Percentiles rank a stretch among this genome's conserved stretches.
These are phyloP conservation scores for Dynastes grantii DNA, from an alignment of 2,888 invertebrate species.

Conservation along the genomic window DNA sequence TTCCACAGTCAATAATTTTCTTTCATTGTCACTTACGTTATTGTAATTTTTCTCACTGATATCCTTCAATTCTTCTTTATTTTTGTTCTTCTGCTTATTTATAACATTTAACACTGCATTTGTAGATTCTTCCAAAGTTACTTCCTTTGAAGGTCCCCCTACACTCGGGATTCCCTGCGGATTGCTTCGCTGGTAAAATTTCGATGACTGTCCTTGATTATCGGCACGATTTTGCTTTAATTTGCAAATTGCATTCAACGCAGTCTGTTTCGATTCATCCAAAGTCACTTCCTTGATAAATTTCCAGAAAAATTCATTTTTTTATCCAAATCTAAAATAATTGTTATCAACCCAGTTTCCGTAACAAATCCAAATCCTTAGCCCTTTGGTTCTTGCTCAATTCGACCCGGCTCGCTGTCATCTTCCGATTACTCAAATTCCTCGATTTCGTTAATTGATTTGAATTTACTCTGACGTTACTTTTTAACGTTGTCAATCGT, in stretches of 20 bases:
- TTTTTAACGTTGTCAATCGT: constrained; percentile 75
- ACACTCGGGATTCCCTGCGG: neutral
- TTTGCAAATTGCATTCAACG: constrained; percentile 52
- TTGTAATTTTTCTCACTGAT: too few relatives aligned
- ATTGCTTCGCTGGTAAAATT: neutral
- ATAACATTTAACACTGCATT: neutral
- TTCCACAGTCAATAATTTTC: neutral
- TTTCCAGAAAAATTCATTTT: constrained; percentile 36
- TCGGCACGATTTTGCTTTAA: constrained; percentile 45
- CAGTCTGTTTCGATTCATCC: constrained; percentile 54
- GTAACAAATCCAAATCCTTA: constrained; percentile 78
- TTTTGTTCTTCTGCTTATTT: neutral
- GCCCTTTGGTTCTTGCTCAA: constrained; percentile 74
- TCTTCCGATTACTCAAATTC: constrained; percentile 66
- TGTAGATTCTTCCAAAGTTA: neutral
- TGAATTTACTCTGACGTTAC: constrained; percentile 40
- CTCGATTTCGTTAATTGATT: constrained; percentile 65
- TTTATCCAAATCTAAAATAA: constrained; percentile 25
- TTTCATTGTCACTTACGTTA: neutral
- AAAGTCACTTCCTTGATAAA: constrained; percentile 52
- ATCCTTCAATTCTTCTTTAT: too few relatives aligned
- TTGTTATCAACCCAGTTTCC: constrained; percentile 70
- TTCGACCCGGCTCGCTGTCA: constrained; percentile 74
- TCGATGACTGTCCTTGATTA: neutral
- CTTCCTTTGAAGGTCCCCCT: neutral